These are phyloP conservation scores for Strigamia transsilvanica DNA, from an alignment of 2,888 invertebrate genomes.

Conservation along the genomic window DNA sequence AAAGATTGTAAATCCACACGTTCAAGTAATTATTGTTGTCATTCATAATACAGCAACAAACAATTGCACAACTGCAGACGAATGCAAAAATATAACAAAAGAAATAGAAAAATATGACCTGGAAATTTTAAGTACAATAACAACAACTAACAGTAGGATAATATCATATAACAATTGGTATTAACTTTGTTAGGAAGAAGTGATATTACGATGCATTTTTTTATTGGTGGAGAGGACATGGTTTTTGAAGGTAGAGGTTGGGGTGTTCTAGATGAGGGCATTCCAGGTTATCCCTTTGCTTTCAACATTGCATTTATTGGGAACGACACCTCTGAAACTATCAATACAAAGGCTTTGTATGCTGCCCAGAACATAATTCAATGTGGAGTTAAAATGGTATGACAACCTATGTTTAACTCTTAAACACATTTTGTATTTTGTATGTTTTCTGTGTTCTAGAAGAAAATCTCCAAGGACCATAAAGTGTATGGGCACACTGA, in stretches of 20 bases:
- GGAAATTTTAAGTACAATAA: not conserved
- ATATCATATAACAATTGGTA: not conserved
- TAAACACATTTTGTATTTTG: not conserved
- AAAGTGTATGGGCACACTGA: not conserved
- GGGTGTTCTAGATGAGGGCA: not conserved
- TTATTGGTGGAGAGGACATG: not conserved
- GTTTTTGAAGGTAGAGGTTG: not conserved
- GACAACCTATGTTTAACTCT: not conserved
- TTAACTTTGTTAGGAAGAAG: not conserved
- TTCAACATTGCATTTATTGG: not conserved
- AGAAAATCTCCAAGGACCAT: not conserved
- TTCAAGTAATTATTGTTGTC: not conserved
- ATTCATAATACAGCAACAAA: not conserved
- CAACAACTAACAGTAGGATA: not conserved
- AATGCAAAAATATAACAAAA: not conserved
- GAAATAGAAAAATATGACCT: not conserved
- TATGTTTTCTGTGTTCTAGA: not conserved
- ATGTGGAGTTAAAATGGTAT: constrained; percentile 12
- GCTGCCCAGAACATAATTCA: not conserved
- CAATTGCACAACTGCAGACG: not conserved
- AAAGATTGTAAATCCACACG: not conserved
- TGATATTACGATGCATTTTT: not conserved
- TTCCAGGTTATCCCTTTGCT: not conserved
- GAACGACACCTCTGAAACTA: not conserved
- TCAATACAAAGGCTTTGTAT: not conserved